These are phyloP conservation scores for Tylochromis polylepis DNA, from an alignment of 2,113 vertebrate species.

Conservation along the genomic window DNA sequence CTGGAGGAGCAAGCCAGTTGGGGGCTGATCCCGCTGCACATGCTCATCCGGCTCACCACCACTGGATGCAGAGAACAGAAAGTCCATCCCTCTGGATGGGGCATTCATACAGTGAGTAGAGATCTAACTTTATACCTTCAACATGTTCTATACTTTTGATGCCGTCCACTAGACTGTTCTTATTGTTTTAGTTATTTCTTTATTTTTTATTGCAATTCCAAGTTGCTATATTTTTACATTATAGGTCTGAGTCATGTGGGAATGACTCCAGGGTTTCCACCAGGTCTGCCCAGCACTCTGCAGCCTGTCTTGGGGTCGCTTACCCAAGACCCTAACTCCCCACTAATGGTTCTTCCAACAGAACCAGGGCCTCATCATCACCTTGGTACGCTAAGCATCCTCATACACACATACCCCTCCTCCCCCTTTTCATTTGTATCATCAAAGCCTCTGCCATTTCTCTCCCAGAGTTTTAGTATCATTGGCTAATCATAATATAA, in stretches of 20 bases:
- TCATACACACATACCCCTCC: neutral
- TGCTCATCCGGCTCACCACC: conserved; percentile 83
- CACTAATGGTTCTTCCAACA: conserved; percentile 89
- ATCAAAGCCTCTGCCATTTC: conserved; percentile 16
- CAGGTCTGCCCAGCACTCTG: conserved; percentile 85
- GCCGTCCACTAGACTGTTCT: neutral
- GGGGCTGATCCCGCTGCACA: conserved; percentile 79
- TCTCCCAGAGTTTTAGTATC: conserved; percentile 65
- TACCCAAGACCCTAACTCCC: conserved; percentile 84
- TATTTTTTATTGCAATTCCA: neutral
- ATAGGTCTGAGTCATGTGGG: conserved; percentile 88
- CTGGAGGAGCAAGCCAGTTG: conserved; percentile 79
- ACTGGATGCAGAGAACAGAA: conserved; percentile 93
- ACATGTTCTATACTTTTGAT: neutral
- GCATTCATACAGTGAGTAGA: conserved; percentile 87
- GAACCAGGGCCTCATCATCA: conserved; percentile 86
- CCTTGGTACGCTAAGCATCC: conserved; percentile 73
- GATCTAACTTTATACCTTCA: neutral
- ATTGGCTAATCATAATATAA: conserved; percentile 74
- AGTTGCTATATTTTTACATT: neutral
- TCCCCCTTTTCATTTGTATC: conserved; percentile 14
- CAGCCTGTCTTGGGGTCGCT: conserved; percentile 87
- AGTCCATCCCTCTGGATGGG: conserved; percentile 98
- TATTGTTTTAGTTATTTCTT: neutral
- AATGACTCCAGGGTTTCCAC: conserved; percentile 84